Conservation (phyloP, 2,797 vertebrate species). For the Cirrhinus molitorella region DNA sequence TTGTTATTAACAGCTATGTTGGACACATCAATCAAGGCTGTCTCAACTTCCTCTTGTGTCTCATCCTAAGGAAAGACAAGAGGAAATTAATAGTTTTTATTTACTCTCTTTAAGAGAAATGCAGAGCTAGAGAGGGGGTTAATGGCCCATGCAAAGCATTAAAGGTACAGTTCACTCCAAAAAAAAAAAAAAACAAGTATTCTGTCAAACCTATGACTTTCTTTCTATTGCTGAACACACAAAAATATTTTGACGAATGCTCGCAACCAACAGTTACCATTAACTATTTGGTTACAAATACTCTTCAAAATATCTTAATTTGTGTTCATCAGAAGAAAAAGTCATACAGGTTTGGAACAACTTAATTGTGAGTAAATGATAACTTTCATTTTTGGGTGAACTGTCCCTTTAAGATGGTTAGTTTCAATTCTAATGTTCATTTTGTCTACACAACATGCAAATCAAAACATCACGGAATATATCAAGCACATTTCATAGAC, state of each 20-base stretch:
- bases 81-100: neutral
- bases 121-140: neutral
- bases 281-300: neutral
- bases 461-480: neutral
- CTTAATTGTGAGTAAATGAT: neutral
- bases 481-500: neutral
- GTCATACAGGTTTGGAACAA: neutral
- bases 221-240: neutral
- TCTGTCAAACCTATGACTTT: neutral
- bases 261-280: neutral
- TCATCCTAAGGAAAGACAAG: slow-evolving; percentile 47
- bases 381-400: neutral
- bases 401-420: neutral
- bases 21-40: slow-evolving; percentile 32
- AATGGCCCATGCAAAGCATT: slow-evolving; percentile 40
- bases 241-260: neutral
- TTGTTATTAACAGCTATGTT: slow-evolving; percentile 63
- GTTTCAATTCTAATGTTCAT: neutral
- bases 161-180: neutral
- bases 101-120: neutral
- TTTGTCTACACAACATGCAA: neutral
- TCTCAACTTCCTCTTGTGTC: slow-evolving; percentile 62
- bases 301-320: neutral
- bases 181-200: neutral
- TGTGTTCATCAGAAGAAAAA: neutral